Conservation (phyloP, 2,888 invertebrate species). For the Oasisia sp. region DNA sequence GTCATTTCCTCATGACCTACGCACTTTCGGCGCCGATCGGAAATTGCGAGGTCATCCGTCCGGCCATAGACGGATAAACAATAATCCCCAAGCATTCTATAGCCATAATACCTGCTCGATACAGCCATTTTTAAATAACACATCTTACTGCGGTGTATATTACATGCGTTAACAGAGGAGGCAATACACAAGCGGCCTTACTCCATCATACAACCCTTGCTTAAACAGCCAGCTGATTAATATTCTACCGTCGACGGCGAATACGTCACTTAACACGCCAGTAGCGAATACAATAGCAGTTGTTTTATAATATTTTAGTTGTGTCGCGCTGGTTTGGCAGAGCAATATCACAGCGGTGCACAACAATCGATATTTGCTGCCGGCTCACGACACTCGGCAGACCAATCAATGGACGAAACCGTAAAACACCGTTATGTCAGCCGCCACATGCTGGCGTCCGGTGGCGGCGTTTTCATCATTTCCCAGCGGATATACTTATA, state of each 20-base stretch:
- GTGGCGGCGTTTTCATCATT: background rate
- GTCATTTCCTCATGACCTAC: background rate
- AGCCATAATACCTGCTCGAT: too few species aligned
- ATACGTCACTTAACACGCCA: background rate
- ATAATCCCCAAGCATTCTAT: background rate
- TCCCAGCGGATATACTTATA: background rate
- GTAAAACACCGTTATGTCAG: background rate
- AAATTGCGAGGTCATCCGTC: background rate
- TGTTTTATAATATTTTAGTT: background rate
- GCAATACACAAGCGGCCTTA: background rate
- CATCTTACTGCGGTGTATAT: too few species aligned
- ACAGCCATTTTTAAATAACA: too few species aligned
- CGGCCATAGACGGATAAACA: background rate
- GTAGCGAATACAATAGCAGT: background rate
- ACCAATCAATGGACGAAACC: background rate
- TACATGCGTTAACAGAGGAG: too few species aligned
- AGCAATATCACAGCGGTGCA: background rate
- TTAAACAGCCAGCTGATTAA: background rate
- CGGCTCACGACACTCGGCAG: background rate
- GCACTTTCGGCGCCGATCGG: background rate
- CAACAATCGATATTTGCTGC: background rate
- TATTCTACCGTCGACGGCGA: background rate
- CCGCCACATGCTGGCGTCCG: background rate
- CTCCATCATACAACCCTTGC: background rate
- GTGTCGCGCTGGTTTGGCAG: background rate